Percentiles rank a stretch among this genome's conserved stretches.
These are phyloP conservation scores for Dicrostonyx torquatus DNA, from an alignment of 2,797 vertebrate species.

Conservation along the genomic window DNA sequence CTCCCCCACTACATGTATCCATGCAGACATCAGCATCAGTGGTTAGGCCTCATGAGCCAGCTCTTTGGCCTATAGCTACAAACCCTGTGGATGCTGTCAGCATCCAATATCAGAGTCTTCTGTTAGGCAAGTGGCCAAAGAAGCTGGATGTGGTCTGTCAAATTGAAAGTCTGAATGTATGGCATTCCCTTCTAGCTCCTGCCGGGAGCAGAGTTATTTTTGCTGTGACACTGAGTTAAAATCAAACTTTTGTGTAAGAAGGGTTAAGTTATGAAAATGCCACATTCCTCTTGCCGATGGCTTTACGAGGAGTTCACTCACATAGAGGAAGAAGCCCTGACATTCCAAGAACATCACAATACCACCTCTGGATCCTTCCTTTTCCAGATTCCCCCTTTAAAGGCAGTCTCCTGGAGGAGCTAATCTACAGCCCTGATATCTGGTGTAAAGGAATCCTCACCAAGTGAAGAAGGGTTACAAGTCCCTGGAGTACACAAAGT, in stretches of 20 bases:
- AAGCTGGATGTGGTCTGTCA: background rate
- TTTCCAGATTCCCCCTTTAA: background rate
- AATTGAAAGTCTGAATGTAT: background rate
- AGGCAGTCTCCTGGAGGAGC: background rate
- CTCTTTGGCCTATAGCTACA: background rate
- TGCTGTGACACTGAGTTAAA: background rate
- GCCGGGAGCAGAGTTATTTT: background rate
- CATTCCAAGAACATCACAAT: background rate
- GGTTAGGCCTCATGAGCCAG: background rate
- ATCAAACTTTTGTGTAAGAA: background rate
- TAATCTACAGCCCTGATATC: background rate
- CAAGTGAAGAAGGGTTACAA: background rate
- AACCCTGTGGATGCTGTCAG: constrained; percentile 1
- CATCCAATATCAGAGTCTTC: background rate
- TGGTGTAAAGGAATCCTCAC: background rate
- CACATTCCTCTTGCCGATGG: background rate
- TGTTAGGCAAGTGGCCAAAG: background rate
- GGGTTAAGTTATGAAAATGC: background rate
- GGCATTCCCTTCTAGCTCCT: background rate
- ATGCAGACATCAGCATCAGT: background rate
- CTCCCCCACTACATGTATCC: background rate
- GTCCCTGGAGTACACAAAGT: background rate
- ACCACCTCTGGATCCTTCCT: background rate
- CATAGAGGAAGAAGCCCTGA: background rate
- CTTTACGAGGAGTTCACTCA: background rate